Percentiles rank a stretch among this genome's conserved stretches.
Conservation (phyloP, 37 sponge, comb jelly and placozoan genomes). For the Crambe crambe region DNA sequence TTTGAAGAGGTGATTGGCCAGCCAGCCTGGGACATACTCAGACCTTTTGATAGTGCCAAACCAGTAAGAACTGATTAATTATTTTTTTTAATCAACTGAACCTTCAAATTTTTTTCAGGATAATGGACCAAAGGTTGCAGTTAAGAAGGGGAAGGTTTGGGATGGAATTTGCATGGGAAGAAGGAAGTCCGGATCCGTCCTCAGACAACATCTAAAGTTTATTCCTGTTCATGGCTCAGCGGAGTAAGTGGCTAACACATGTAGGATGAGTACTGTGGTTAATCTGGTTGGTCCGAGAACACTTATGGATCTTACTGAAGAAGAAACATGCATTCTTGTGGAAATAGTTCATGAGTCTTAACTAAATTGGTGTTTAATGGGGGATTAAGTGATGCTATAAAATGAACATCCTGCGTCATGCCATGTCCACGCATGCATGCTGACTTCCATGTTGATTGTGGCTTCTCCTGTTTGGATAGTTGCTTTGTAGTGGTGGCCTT, state of each 20-base stretch:
- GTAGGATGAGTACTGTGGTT: too few relatives aligned
- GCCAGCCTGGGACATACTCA: conserved; percentile 41
- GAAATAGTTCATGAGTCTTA: too few relatives aligned
- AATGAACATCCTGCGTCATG: too few relatives aligned
- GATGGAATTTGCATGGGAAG: conserved; percentile 38
- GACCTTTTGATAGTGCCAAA: neutral
- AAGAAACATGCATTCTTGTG: too few relatives aligned
- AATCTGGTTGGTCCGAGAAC: too few relatives aligned
- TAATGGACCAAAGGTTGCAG: conserved; percentile 26
- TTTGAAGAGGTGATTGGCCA: conserved; percentile 51
- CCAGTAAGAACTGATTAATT: neutral
- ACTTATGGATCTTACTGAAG: too few relatives aligned
- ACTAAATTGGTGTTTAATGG: too few relatives aligned
- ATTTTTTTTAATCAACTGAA: neutral
- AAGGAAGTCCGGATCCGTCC: conserved; percentile 42
- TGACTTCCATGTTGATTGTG: too few relatives aligned
- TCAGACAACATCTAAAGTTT: conserved; percentile 53
- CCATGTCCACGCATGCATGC: too few relatives aligned
- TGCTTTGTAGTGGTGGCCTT: too few relatives aligned
- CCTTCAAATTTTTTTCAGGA: neutral
- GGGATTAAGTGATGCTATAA: too few relatives aligned
- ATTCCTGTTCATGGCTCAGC: conserved; percentile 38
- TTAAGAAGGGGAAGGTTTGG: conserved; percentile 27
- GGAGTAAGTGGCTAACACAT: conserved; percentile 14
- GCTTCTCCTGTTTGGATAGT: too few relatives aligned